Base-by-base conservation (phyloP, 2,113 vertebrate genomes). In the Notechis scutatus region DNA sequence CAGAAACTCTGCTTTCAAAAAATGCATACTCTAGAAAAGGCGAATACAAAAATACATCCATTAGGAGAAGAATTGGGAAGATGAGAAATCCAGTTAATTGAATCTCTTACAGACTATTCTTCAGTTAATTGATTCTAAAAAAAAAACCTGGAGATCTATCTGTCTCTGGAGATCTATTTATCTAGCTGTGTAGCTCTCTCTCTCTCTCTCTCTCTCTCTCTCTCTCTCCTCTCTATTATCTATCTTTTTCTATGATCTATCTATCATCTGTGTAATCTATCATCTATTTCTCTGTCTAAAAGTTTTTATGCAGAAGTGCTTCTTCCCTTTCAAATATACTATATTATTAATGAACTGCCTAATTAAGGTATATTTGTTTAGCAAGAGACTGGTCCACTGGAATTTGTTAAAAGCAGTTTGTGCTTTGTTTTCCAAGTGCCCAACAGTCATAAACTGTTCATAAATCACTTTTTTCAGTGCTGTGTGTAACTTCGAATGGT, bases 281-380 rank as follows among this genome's bases (percentile, higher is more conserved):
- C 59, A 57, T 57, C 56, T 54, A 64, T 69, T 81, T 39, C n/a
- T 81, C 34, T 39, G 15, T 81, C 69, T 11, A 74, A 54, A 56
- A 47, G 64, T 69, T 81, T 29, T 85, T 59, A 85, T 69, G 47
- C 26, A 57, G 57, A 90, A 89, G 91, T 74, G 91, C 87, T 95
- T 91, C 59, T 94, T 94, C 50, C 87, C 56, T 93, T 94, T 90
- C 92, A 88, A 88, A 93, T 57, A 90, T 87, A n/a, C 52, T 74
- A 39, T 91, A 64, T 91, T n/a, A 45, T 50, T 54, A 94, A 94
- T 93, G 69, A 85, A 54, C 93, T 93, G 94, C 47, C 91, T 95
- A 90, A 92, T 96, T 69, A 85, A n/a, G 74, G 81, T 92, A 90
- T 95, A 96, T 95, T 29, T 81, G 92, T 94, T 92, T 59, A 93